These are phyloP conservation scores for Cryptosula pallasiana DNA, from an alignment of 2,888 invertebrate species.

Conservation along the genomic window DNA sequence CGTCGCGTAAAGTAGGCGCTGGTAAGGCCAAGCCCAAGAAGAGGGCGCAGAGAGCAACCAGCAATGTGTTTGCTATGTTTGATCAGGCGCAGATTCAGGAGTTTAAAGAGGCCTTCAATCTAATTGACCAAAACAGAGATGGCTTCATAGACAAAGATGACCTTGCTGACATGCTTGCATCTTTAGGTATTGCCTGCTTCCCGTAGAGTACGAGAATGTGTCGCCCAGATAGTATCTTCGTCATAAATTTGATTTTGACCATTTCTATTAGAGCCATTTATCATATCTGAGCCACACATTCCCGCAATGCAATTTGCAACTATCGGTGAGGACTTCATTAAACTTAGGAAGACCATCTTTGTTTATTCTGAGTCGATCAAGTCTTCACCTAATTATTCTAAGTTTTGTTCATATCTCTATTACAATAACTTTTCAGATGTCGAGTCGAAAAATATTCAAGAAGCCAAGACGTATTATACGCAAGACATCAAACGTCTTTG, in stretches of 20 bases:
- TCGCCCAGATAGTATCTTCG: too few species aligned
- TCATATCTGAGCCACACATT: too few species aligned
- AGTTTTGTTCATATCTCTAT: too few species aligned
- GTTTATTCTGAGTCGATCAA: too few species aligned
- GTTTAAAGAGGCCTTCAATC: conserved; percentile 99
- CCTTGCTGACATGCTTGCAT: conserved; percentile 96
- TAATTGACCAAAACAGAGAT: conserved; percentile 99
- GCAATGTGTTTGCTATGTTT: conserved; percentile 99
- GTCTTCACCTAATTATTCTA: too few species aligned
- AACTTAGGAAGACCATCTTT: too few species aligned
- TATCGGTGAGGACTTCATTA: too few species aligned
- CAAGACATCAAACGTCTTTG: conserved; percentile 98
- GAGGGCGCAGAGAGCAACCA: conserved; percentile 95
- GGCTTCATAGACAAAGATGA: conserved; percentile 99
- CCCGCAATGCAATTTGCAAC: too few species aligned
- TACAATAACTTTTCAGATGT: neutral
- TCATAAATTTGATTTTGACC: neutral
- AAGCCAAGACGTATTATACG: conserved; percentile 82
- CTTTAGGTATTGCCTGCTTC: conserved; percentile 74
- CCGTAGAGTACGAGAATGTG: too few species aligned
- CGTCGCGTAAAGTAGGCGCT: conserved; percentile 1
- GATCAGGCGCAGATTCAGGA: conserved; percentile 99
- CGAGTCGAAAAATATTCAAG: neutral
- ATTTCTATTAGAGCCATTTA: neutral
- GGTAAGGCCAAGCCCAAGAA: conserved; percentile 60